Conservation (phyloP, 2,113 vertebrate species). For the Chunga burmeisteri region DNA sequence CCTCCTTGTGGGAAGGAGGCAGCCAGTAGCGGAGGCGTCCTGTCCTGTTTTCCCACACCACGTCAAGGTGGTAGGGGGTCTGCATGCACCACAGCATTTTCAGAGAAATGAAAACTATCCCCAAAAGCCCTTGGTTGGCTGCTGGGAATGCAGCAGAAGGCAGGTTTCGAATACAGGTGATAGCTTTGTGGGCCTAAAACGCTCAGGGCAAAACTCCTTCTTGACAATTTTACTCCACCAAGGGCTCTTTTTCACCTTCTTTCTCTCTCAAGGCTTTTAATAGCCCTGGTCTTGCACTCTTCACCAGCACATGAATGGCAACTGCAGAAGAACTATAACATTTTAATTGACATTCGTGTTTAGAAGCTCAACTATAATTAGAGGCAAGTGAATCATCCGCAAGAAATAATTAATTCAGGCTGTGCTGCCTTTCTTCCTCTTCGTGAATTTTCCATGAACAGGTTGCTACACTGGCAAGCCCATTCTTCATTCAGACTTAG, state of each 20-base stretch:
- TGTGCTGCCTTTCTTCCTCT: background rate
- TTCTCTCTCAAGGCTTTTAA: conserved; percentile 3
- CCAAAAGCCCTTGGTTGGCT: background rate
- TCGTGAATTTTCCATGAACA: background rate
- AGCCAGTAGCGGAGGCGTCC: background rate
- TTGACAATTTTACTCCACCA: background rate
- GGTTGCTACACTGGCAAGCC: background rate
- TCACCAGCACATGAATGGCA: conserved; percentile 28
- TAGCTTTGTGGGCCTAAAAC: background rate
- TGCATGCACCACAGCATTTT: background rate
- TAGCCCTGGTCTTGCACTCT: conserved; percentile 17
- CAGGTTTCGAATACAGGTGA: background rate
- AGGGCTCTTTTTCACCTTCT: background rate
- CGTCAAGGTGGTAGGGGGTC: background rate
- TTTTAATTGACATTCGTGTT: conserved; percentile 56
- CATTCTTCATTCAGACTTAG: background rate
- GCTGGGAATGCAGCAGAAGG: background rate
- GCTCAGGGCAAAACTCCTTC: background rate
- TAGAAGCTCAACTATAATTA: conserved; percentile 39
- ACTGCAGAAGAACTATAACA: conserved; percentile 37
- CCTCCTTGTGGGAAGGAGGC: background rate
- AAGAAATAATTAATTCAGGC: conserved; percentile 16
- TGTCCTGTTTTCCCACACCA: background rate
- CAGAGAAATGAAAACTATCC: background rate
- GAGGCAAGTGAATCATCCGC: conserved; percentile 38